Base-by-base conservation (phyloP, 2,113 vertebrate genomes). In the Rhinoptilus africanus region DNA sequence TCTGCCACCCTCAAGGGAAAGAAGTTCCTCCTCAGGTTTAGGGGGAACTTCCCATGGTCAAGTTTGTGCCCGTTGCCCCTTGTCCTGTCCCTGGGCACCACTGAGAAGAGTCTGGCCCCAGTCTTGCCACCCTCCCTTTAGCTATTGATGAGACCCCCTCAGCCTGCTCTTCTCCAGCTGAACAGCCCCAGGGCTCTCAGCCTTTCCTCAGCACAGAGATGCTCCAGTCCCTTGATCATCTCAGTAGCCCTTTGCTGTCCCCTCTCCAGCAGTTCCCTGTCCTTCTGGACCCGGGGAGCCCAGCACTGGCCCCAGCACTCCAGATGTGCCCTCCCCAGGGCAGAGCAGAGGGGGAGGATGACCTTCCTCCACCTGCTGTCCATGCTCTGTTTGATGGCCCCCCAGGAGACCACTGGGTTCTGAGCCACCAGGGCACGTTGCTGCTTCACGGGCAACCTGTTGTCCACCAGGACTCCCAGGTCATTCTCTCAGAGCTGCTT, bases 201-300 rank as follows among this genome's bases (percentile, higher is more conserved):
- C 60, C 35, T 62, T 27, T 39, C 35, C 60, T 62, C 24, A 26
- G 3, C 23, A 27, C 14, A 62, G 24, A 27, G 35, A 27, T 18
- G 24, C 7, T 62, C 60, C 35, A 62, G 23, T 5, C 35, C 35
- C 59, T 11, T 50, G 14, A 37, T 7, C 23, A 37, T 60, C 59
- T 17, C 12, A 2, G 15, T 4, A 26, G 14, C 59, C 59, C n/a
- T 37, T 7, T 3, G 7, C n/a, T 26, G n/a, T 2, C 4, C 59
- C 9, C 23, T 60, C 59, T 37, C 59, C 59, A 60, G n/a, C 22
- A 60, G n/a, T 26, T 26, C n/a, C 59, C 23, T 60, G 23, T 37
- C 59, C 22, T 17, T 12, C n/a, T 26, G 6, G 15, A 26, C 17
- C 23, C 11, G 23, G n/a, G 14, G 23, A 37, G 23, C 9, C 59